Evolutionary conservation across 1,140 invertebrate species (phyloP), one percentile per base, ranked within the genome.

Genomic region (Drosophila watanabei): DNA sequence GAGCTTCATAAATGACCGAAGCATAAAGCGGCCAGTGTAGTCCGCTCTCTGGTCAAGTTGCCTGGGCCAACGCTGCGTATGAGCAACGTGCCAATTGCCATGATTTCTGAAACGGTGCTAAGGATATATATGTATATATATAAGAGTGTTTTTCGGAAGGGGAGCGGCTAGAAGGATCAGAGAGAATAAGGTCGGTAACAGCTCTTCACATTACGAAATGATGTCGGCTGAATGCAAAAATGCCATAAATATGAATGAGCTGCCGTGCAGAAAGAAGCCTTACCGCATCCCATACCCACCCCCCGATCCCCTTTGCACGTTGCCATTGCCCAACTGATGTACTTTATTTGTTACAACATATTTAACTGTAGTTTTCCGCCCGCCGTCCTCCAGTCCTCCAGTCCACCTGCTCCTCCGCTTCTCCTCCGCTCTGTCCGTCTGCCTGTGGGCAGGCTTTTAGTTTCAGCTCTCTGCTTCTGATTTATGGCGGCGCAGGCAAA

Each of bases 271-370:
- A 61, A 79, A 72, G 77, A 52, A 60, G 41, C 72, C 69, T 58
- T 66, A 48, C 60, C 79, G 56, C 46, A 39, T 45, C 64, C 60
- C 48, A 43, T n/a, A 0, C 9, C 43, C 24, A 13, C 39, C 24
- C 46, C n/a, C 48, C 28, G 5, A 2, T 32, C 13, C 60, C 28
- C 10, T 14, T 10, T 16, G 30, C 58, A n/a, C 52, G 5, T 28
- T 37, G 52, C 30, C 35, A 33, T 37, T 72, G 75, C 68, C 79
- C 61, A 69, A 79, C 78, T 81, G 85, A 83, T 88, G 86, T 88
- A 88, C 85, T 88, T 89, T 88, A 88, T 88, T 88, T 88, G 85
- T 88, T 88, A 89, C 85, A 88, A 90, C 85, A 88, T 88, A 89
- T 88, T 88, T 88, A 88, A 89, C 85, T 88, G 85, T 88, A 88